phyloP scores from a whole-genome alignment of 2,113 vertebrate species.

The Trematomus loennbergii region DNA sequence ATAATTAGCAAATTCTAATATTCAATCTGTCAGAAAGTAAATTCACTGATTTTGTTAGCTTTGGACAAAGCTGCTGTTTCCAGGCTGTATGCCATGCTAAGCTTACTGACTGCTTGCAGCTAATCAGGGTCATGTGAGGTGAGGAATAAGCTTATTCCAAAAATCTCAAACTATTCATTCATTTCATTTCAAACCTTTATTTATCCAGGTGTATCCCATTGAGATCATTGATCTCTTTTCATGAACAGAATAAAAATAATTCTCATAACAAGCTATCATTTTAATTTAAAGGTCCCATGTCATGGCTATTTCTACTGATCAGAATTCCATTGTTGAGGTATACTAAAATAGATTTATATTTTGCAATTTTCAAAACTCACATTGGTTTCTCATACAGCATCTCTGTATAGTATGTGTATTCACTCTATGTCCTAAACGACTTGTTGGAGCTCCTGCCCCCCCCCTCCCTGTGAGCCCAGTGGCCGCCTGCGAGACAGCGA shows the following conservation, averaged over 20 bases:
- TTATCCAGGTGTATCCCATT: too few species aligned
- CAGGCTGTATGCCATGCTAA: neutral
- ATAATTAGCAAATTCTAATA: neutral
- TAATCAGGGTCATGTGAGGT: neutral
- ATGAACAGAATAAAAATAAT: neutral
- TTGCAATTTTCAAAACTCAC: too few species aligned
- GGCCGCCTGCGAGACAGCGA: too few species aligned
- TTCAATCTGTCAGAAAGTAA: neutral
- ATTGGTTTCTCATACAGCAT: too few species aligned
- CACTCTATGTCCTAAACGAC: too few species aligned
- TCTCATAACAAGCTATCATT: neutral
- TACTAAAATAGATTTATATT: too few species aligned
- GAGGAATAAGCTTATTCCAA: neutral
- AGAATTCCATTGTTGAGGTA: too few species aligned
- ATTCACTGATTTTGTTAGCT: neutral
- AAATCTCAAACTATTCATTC: neutral
- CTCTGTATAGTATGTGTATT: too few species aligned
- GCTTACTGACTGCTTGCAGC: neutral
- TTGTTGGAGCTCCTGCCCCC: too few species aligned
- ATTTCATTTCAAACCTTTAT: too few species aligned
- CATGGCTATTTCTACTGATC: neutral
- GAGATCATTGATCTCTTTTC: too few species aligned
- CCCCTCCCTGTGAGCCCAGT: too few species aligned
- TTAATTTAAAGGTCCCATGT: neutral
- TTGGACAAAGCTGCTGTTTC: neutral